These are phyloP conservation scores for Lytechinus pictus DNA, from an alignment of 35 echinoderm and acorn worm species.

Conservation along the genomic window DNA sequence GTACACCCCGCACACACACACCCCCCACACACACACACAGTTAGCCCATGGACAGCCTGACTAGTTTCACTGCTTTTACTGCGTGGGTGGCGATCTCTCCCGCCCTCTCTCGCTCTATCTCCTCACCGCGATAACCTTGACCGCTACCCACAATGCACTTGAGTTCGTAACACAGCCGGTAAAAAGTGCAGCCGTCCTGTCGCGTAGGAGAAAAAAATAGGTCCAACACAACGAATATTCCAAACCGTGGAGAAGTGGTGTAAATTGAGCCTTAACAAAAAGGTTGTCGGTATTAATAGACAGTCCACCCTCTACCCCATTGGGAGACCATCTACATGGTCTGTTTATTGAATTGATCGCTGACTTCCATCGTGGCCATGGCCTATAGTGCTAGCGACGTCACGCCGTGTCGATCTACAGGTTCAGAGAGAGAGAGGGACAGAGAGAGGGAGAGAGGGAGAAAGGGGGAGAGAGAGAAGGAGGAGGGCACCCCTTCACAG, in stretches of 20 bases:
- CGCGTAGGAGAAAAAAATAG: neutral
- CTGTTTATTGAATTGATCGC: constrained; percentile 7
- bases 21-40: too few relatives aligned
- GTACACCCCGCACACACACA: too few relatives aligned
- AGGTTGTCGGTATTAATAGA: neutral
- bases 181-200: neutral
- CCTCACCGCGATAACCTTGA: neutral
- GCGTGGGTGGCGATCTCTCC: neutral
- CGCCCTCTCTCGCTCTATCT: neutral
- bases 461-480: too few relatives aligned
- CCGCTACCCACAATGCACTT: neutral
- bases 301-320: neutral
- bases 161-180: neutral
- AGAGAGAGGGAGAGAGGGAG: neutral
- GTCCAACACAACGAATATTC: neutral
- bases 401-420: neutral
- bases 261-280: neutral
- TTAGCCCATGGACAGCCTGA: too few relatives aligned
- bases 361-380: neutral
- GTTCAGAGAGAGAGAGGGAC: neutral
- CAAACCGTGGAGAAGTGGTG: neutral
- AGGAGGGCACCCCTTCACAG: too few relatives aligned
- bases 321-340: neutral
- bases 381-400: neutral
- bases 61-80: neutral